A percentile compares a stretch with the other conserved stretches of the same genome.
Evolutionary conservation across 2,888 invertebrate genomes (phyloP).

Genomic region (Punctoribates punctum): DNA sequence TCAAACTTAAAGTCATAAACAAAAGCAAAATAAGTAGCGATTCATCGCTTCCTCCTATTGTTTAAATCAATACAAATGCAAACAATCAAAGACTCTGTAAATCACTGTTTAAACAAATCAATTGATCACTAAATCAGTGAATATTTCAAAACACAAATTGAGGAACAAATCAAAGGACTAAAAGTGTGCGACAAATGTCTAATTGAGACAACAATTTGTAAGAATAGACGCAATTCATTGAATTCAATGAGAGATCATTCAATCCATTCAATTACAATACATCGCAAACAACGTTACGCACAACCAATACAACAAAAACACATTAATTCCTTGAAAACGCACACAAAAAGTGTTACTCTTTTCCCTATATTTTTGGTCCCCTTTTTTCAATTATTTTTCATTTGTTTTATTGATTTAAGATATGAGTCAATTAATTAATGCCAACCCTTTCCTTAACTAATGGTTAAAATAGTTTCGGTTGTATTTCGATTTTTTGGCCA

Average conservation of each 20-base stretch:
- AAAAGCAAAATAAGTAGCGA: background rate
- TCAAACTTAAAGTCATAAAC: background rate
- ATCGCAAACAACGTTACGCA: background rate
- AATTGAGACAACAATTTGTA: background rate
- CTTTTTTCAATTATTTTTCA: too few species aligned
- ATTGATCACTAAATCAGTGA: background rate
- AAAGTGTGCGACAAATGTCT: background rate
- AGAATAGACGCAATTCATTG: slow-evolving; percentile 9
- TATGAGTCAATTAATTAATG: too few species aligned
- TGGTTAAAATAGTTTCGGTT: too few species aligned
- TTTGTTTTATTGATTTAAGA: too few species aligned
- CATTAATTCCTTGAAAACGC: background rate
- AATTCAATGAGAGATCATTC: background rate
- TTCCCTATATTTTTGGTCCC: background rate
- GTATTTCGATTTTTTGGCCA: too few species aligned
- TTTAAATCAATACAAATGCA: background rate
- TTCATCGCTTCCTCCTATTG: slow-evolving; percentile 2
- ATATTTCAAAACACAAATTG: background rate
- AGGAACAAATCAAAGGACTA: background rate
- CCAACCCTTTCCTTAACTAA: too few species aligned
- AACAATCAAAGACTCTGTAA: background rate
- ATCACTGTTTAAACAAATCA: background rate
- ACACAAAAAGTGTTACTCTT: background rate
- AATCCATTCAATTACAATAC: background rate
- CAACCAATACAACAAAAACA: background rate